Percentiles rank a stretch among this genome's conserved stretches.
Evolutionary conservation across 92 coral and sea anemone genomes (phyloP).

Genomic region (Muricea muricata): DNA sequence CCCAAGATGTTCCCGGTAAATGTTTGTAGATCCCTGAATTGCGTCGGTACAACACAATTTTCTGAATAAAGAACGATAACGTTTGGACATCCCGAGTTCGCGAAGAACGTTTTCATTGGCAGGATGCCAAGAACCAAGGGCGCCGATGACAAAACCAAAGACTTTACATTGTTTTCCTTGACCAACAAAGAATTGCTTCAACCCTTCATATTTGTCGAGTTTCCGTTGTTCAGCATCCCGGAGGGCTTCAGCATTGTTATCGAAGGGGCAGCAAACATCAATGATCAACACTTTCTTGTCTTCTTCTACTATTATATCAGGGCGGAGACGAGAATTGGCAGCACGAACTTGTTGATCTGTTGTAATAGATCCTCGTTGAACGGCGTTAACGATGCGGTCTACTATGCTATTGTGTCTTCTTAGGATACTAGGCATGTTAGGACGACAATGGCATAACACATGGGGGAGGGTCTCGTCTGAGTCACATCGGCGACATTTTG

Average conservation of each 20-base stretch:
- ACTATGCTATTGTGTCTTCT: conserved; percentile 30
- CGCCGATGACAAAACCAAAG: conserved; percentile 16
- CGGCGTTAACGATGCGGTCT: conserved; percentile 29
- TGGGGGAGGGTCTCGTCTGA: conserved; percentile 37
- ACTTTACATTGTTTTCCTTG: conserved; percentile 6
- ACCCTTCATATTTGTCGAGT: conserved; percentile 13
- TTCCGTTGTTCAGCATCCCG: conserved; percentile 27
- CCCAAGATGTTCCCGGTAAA: not conserved
- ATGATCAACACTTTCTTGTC: conserved; percentile 27
- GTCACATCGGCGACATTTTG: conserved; percentile 39
- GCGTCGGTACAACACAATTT: conserved; percentile 44
- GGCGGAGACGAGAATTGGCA: conserved; percentile 23
- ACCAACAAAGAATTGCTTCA: conserved; percentile 15
- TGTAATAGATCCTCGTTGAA: conserved; percentile 18
- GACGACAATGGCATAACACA: conserved; percentile 30
- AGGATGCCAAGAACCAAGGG: too few relatives aligned
- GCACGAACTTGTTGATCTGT: conserved; percentile 6
- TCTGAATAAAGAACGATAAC: conserved; percentile 31
- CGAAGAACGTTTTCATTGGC: conserved; percentile 14
- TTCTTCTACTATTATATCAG: conserved; percentile 31
- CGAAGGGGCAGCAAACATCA: conserved; percentile 32
- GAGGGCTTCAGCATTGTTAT: conserved; percentile 39
- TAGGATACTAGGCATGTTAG: conserved; percentile 23
- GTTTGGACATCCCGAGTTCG: conserved; percentile 37
- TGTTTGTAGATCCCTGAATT: conserved; percentile 22